Conservation (phyloP, 53 echinoderm and acorn worm species). For the Hippasteria phrygiana region DNA sequence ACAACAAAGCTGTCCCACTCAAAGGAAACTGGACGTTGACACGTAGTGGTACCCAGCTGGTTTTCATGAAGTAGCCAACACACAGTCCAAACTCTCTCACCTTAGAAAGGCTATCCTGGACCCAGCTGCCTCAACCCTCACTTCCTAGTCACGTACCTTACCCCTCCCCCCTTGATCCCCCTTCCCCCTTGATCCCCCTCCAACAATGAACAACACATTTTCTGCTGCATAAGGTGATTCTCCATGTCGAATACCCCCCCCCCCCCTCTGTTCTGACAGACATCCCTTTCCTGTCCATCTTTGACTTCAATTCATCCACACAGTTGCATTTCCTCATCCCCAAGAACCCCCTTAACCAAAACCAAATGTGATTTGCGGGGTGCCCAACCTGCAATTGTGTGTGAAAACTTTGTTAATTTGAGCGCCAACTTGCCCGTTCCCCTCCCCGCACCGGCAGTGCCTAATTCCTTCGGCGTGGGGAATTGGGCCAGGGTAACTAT, state of each 20-base stretch:
- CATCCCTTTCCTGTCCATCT: constrained; percentile 5
- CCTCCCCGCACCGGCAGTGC: constrained; percentile 36
- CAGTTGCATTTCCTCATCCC: constrained; percentile 9
- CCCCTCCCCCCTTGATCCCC: neutral
- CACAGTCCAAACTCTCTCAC: neutral
- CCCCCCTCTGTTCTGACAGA: constrained; percentile 33
- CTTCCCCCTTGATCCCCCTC: neutral
- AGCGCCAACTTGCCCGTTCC: constrained; percentile 45
- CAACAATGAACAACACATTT: constrained; percentile 1
- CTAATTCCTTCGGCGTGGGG: constrained; percentile 39
- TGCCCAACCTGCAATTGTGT: constrained; percentile 2
- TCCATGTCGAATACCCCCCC: neutral
- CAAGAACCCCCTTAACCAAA: constrained; percentile 10
- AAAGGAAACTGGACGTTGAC: too few species aligned
- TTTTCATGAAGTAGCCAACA: neutral
- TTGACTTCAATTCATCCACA: constrained; percentile 21
- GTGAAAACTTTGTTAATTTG: constrained; percentile 49
- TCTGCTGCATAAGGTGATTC: neutral
- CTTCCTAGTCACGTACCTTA: constrained; percentile 20
- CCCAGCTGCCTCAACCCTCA: neutral
- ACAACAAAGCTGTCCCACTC: too few species aligned
- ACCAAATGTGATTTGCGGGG: constrained; percentile 16
- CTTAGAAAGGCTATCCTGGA: constrained; percentile 8
- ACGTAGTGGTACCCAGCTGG: neutral
- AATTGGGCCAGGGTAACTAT: constrained; percentile 28